Conservation (phyloP, 1,140 invertebrate genomes). For the Limonius californicus region DNA sequence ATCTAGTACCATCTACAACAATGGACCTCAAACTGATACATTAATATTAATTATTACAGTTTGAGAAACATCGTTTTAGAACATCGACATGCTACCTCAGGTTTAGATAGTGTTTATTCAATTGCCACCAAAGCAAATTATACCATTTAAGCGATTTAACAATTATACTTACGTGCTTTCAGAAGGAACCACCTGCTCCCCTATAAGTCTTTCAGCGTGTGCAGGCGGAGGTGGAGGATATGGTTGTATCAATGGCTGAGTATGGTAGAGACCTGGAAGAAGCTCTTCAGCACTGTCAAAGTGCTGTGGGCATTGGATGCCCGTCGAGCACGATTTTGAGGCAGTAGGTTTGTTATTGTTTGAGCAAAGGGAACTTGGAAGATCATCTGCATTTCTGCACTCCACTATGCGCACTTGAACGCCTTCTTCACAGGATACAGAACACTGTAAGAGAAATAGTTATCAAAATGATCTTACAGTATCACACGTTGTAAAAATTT, state of each 20-base stretch:
- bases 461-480: no score
- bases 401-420: constrained; percentile 78
- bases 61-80: not conserved
- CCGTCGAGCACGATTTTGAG: constrained; percentile 62
- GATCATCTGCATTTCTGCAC: constrained; percentile 55
- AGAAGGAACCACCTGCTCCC: constrained; percentile 64
- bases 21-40: no score
- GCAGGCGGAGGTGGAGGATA: constrained; percentile 61
- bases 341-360: constrained; percentile 55
- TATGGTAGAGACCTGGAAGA: constrained; percentile 53
- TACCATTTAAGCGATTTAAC: not conserved
- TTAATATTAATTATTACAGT: not conserved
- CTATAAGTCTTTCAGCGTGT: constrained; percentile 63
- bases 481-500: no score
- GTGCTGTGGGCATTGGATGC: constrained; percentile 56
- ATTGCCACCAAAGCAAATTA: not conserved
- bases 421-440: constrained; percentile 79
- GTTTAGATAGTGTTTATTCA: not conserved
- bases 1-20: no score
- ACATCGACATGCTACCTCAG: not conserved
- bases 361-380: constrained; percentile 51
- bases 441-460: constrained; percentile 66
- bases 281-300: constrained; percentile 40
- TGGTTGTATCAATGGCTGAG: constrained; percentile 64
- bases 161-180: constrained; percentile 67